These are phyloP conservation scores for Dermolepida albohirtum DNA, from an alignment of 2,888 invertebrate genomes.

Conservation along the genomic window DNA sequence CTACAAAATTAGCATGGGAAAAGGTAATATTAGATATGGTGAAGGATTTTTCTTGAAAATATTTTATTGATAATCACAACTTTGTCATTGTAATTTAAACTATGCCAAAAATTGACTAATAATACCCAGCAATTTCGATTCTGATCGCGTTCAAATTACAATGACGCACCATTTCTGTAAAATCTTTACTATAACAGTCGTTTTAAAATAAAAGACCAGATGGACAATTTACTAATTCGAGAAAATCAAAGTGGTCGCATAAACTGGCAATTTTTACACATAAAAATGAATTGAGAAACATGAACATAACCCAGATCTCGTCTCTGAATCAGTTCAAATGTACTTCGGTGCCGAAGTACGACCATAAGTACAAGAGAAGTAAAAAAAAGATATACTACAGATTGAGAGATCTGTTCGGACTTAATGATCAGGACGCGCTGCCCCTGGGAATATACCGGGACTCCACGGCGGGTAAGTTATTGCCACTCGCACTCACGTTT, in stretches of 20 bases:
- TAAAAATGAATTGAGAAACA: constrained; percentile 78
- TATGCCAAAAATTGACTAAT: too few species aligned
- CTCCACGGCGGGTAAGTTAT: constrained; percentile 65
- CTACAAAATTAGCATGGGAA: too few species aligned
- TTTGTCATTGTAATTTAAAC: constrained; percentile 2
- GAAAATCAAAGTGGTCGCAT: constrained; percentile 81
- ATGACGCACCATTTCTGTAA: too few species aligned
- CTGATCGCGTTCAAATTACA: too few species aligned
- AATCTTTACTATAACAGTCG: too few species aligned
- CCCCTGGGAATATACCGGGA: constrained; percentile 66
- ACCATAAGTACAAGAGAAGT: constrained; percentile 56
- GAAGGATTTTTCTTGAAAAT: constrained; percentile 1
- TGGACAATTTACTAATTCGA: constrained; percentile 61
- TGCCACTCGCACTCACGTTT: constrained; percentile 1
- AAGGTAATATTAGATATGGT: constrained; percentile 6
- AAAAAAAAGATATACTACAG: constrained; percentile 61
- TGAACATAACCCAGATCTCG: constrained; percentile 69
- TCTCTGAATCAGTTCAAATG: constrained; percentile 55
- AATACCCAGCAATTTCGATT: neutral
- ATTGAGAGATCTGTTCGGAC: constrained; percentile 59
- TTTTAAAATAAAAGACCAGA: constrained; percentile 61
- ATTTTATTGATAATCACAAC: constrained; percentile 5
- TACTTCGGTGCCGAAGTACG: constrained; percentile 51
- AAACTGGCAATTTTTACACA: constrained; percentile 91
- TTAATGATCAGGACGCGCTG: constrained; percentile 60